Evolutionary conservation across 2,113 vertebrate genomes (phyloP), one percentile per base, ranked within the genome.

Genomic region (Corynorhinus townsendii): DNA sequence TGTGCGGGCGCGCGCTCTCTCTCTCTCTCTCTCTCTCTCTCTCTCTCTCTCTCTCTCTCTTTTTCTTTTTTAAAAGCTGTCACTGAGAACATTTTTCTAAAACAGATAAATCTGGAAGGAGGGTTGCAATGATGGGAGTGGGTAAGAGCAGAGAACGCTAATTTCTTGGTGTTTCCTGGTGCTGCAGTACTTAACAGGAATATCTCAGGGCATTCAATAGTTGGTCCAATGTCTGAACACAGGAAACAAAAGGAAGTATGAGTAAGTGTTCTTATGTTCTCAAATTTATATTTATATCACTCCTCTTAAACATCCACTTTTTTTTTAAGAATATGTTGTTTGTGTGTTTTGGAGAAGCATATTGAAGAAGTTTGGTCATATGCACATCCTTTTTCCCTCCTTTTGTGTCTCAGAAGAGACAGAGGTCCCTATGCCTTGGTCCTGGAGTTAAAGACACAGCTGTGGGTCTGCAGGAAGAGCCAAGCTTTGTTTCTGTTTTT

Each of bases 401-500:
- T 45, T 52, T 12, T 94, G 33, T n/a, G 14, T 40, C 14, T 68
- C 0, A 0, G 0, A 47, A 81, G 69, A 85, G 85, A 76, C 49
- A 92, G 81, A 64, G 86, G 12, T 22, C 89, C 43, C 45, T 83
- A 0, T 81, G 33, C 28, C 15, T 52, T 68, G 0, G 0, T 54
- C 84, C 82, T 81, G 0, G 0, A 75, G 92, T 94, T 68, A 30
- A 3, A 20, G 89, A 35, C 76, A 62, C 30, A 87, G 14, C 30
- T 1, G 0, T 64, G 71, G 64, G 69, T 64, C 17, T 20, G 0
- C 0, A 0, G 72, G 40, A 72, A 91, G 19, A 86, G 9, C 0
- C 0, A 5, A 49, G n/a, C 90, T 95, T 71, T 1, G 0, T 35
- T 94, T 82, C 11, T 73, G 56, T 89, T 11, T 28, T 86, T 96